Percentiles rank a stretch among this genome's conserved stretches.
Evolutionary conservation across 2,797 vertebrate genomes (phyloP).

Genomic region (Melopsittacus undulatus): DNA sequence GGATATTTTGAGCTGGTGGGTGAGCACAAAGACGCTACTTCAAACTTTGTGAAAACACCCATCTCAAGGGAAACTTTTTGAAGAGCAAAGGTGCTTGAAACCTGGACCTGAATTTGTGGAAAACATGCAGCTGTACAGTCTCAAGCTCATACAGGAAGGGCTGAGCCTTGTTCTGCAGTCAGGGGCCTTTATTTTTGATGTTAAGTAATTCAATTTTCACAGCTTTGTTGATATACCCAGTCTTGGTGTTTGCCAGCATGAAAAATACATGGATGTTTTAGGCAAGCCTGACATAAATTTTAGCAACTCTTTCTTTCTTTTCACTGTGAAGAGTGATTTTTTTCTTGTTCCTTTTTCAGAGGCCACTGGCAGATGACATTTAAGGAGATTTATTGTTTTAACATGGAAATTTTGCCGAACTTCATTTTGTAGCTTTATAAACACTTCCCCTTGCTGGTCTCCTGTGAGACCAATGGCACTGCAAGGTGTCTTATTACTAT

Average conservation of each 20-base stretch:
- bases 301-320: not conserved
- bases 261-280: not conserved
- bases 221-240: not conserved
- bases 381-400: not conserved
- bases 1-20: not conserved
- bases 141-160: not conserved
- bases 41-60: not conserved
- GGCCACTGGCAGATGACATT: not conserved
- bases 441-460: not conserved
- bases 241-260: not conserved
- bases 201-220: not conserved
- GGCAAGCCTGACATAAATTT: not conserved
- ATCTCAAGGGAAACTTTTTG: not conserved
- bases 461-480: not conserved
- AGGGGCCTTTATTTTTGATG: not conserved
- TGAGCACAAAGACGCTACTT: not conserved
- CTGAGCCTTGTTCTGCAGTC: not conserved
- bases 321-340: not conserved
- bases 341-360: not conserved
- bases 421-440: not conserved
- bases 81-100: not conserved
- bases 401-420: not conserved
- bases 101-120: not conserved
- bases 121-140: not conserved
- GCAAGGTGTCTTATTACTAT: not conserved